These are phyloP conservation scores for Stigmatopora nigra DNA, from an alignment of 2,113 vertebrate genomes.

Conservation along the genomic window DNA sequence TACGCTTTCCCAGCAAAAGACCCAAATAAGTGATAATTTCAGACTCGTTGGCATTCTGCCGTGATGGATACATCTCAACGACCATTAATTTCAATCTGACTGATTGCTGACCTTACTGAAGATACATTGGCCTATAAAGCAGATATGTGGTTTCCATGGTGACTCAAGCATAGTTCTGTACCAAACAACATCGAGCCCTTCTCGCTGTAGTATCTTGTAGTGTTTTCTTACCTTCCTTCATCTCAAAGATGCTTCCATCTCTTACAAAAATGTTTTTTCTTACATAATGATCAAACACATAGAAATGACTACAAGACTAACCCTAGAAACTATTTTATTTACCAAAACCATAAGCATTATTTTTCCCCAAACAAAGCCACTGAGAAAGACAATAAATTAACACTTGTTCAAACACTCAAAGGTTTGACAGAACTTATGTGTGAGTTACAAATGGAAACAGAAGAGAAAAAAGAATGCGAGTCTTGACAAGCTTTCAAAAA, in stretches of 20 bases:
- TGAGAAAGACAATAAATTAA: constrained; percentile 58
- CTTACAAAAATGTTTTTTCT: background rate
- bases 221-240: background rate
- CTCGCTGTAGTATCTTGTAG: background rate
- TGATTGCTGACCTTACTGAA: constrained; percentile 8
- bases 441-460: background rate
- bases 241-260: background rate
- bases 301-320: background rate
- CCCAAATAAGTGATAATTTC: no score
- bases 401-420: constrained; percentile 18
- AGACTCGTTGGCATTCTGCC: no score
- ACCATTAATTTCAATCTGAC: background rate
- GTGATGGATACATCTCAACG: no score
- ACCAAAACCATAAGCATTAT: constrained; percentile 52
- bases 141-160: constrained; percentile 21
- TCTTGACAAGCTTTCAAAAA: background rate
- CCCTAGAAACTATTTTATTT: constrained; percentile 60
- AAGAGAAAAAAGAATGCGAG: background rate
- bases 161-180: constrained; percentile 10
- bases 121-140: constrained; percentile 23
- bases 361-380: constrained; percentile 48
- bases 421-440: background rate
- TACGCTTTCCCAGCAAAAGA: no score
- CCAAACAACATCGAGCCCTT: background rate
- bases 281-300: constrained; percentile 15